Evolutionary conservation across 2,797 vertebrate species (phyloP).

Genomic region (Dipus sagitta): DNA sequence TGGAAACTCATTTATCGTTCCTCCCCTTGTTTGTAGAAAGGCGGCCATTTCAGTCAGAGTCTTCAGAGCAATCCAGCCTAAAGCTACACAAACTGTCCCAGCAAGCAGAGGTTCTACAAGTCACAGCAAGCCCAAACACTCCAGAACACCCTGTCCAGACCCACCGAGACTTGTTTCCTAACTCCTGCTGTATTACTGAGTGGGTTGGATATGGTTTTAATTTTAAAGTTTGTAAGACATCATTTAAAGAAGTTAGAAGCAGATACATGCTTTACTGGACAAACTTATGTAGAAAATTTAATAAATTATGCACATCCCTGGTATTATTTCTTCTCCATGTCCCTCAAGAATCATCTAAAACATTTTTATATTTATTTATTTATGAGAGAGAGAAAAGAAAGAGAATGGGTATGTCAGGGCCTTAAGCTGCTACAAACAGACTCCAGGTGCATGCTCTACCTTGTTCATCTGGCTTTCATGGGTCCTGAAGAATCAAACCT

Average conservation of each 20-base stretch:
- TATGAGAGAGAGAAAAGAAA: too few species aligned
- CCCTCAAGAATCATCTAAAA: not conserved
- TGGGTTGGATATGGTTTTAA: not conserved
- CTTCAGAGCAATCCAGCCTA: not conserved
- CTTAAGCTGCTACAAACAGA: too few species aligned
- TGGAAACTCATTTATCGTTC: not conserved
- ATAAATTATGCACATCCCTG: not conserved
- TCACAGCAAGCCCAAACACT: not conserved
- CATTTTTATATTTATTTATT: not conserved
- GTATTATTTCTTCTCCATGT: not conserved
- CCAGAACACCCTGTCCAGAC: not conserved
- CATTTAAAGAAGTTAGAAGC: not conserved
- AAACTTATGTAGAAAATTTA: conserved; percentile 10
- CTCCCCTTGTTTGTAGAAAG: not conserved
- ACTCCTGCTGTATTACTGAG: not conserved
- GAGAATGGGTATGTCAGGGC: too few species aligned
- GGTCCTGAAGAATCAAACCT: too few species aligned
- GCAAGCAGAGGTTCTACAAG: conserved; percentile 4
- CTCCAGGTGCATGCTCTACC: too few species aligned
- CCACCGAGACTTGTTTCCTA: not conserved
- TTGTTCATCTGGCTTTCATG: too few species aligned
- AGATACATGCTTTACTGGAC: not conserved
- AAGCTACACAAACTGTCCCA: not conserved
- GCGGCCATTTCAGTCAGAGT: not conserved
- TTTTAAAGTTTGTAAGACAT: conserved; percentile 21